A percentile compares a stretch with the other conserved stretches of the same genome.
These are phyloP conservation scores for Xiphorhynchus erythropygius DNA, from an alignment of 2,797 vertebrate species.

Conservation along the genomic window DNA sequence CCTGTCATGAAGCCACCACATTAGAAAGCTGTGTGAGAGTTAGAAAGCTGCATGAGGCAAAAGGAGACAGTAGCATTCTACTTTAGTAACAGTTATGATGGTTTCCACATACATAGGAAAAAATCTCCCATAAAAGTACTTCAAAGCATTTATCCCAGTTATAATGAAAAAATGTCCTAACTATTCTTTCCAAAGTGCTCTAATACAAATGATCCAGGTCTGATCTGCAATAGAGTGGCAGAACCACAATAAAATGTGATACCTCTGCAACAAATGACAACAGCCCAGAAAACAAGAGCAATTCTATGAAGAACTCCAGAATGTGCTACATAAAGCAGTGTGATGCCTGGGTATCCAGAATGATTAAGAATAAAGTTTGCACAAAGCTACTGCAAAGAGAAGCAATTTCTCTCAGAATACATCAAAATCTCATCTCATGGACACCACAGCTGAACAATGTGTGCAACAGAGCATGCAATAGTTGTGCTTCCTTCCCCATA, in stretches of 20 bases:
- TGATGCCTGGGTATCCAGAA: background rate
- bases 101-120: background rate
- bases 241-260: conserved; percentile 9
- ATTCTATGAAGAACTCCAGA: background rate
- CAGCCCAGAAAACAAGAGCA: background rate
- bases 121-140: background rate
- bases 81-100: background rate
- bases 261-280: conserved; percentile 36
- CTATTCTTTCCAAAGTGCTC: background rate
- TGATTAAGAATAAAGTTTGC: background rate
- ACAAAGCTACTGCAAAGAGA: background rate
- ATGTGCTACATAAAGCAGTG: background rate
- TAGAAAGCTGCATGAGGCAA: background rate
- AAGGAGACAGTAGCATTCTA: background rate
- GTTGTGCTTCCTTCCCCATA: background rate
- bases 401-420: background rate
- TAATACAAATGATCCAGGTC: background rate
- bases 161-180: background rate
- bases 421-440: background rate
- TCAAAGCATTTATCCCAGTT: background rate
- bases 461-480: background rate
- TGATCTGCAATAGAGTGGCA: background rate
- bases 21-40: background rate
- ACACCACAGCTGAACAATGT: background rate
- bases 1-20: background rate